Percentiles rank a stretch among this genome's conserved stretches.
phyloP scores from a whole-genome alignment of 2,113 vertebrate species.

The Sapayoa aenigma region DNA sequence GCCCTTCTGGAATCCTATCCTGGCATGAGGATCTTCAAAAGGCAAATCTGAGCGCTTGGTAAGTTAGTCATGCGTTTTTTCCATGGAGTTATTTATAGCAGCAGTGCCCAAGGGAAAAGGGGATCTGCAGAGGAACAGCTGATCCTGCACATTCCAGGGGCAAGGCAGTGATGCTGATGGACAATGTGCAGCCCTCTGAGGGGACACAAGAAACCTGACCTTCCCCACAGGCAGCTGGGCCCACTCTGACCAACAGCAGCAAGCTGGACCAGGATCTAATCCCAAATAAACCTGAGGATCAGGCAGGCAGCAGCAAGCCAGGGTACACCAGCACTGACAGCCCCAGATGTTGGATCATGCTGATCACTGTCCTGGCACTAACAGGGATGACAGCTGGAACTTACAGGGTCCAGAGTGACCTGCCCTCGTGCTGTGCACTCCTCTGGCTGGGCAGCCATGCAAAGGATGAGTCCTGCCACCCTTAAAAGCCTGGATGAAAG shows the following conservation, averaged over 20 bases:
- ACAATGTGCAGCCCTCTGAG: rapidly evolving
- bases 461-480: neutral
- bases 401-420: neutral
- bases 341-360: rapidly evolving
- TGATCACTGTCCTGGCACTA: neutral
- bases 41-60: neutral
- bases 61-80: neutral
- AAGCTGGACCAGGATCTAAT: neutral
- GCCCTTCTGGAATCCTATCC: neutral
- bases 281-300: neutral
- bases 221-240: neutral
- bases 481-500: neutral
- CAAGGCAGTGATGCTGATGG: neutral
- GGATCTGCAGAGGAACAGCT: neutral
- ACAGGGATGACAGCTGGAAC: neutral
- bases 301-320: neutral
- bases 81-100: neutral
- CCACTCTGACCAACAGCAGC: neutral
- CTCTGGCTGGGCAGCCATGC: neutral
- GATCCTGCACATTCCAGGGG: neutral
- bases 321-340: neutral
- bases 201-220: neutral
- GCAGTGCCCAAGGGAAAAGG: neutral
- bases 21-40: neutral
- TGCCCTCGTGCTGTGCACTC: neutral